Conservation (phyloP, 2,888 invertebrate species). For the Pristionchus arcanus region DNA sequence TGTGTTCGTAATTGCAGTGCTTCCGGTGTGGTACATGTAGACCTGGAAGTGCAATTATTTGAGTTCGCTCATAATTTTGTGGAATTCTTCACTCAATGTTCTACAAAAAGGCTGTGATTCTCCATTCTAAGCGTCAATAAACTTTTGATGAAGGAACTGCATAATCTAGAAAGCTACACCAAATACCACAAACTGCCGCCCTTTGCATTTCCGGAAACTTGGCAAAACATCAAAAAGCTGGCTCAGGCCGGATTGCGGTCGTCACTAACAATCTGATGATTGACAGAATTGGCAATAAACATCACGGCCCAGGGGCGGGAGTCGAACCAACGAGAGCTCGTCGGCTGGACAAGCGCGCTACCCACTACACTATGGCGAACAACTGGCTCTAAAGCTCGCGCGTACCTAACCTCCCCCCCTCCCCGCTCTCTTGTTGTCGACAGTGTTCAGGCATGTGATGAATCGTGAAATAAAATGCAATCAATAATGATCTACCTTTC, state of each 20-base stretch:
- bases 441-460: background rate
- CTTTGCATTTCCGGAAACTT: background rate
- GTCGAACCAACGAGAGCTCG: background rate
- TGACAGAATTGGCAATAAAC: slow-evolving; percentile 51
- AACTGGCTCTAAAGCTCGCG: background rate
- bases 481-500: slow-evolving; percentile 20
- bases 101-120: background rate
- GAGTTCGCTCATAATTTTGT: background rate
- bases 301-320: slow-evolving; percentile 39
- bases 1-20: background rate
- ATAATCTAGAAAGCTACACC: no score
- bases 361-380: slow-evolving; percentile 25
- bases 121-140: background rate
- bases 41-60: background rate
- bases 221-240: slow-evolving; percentile 32
- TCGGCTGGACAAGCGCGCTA: background rate
- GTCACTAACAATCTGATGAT: slow-evolving; percentile 50
- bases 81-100: background rate
- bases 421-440: background rate
- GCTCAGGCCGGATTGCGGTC: slow-evolving; percentile 47
- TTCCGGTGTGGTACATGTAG: background rate
- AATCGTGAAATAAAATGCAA: background rate
- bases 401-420: background rate
- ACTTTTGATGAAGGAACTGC: background rate
- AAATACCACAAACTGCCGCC: background rate